Evolutionary conservation across 2,797 vertebrate genomes (phyloP).

Genomic region (Rhodeus uyekii): DNA sequence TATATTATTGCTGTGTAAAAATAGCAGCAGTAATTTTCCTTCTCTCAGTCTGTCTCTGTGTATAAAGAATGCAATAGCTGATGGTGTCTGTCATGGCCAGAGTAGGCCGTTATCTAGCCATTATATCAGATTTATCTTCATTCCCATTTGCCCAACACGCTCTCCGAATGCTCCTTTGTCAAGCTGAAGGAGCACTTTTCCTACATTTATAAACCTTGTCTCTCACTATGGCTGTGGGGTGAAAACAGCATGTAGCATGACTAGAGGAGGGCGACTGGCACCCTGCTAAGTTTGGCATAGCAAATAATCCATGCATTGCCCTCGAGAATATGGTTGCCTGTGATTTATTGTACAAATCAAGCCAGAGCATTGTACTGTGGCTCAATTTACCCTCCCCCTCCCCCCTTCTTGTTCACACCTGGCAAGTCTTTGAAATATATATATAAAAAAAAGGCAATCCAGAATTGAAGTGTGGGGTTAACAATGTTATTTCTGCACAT

Average conservation of each 20-base stretch:
- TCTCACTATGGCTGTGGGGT: constrained; percentile 65
- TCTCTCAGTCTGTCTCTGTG: constrained; percentile 58
- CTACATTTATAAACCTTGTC: constrained; percentile 66
- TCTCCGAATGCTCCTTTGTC: constrained; percentile 80
- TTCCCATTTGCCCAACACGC: constrained; percentile 72
- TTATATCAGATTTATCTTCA: constrained; percentile 82
- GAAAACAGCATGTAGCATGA: constrained; percentile 75
- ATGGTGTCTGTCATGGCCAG: constrained; percentile 73
- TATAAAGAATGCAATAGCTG: constrained; percentile 78
- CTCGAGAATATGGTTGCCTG: constrained; percentile 55
- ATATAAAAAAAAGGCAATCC: constrained; percentile 36
- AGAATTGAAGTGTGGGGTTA: constrained; percentile 38
- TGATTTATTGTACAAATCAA: constrained; percentile 74
- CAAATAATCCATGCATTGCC: constrained; percentile 66
- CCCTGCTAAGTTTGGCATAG: constrained; percentile 71
- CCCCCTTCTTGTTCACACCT: constrained; percentile 28
- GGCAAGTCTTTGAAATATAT: constrained; percentile 39
- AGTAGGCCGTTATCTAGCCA: constrained; percentile 79
- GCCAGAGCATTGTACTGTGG: constrained; percentile 59
- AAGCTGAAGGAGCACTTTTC: constrained; percentile 70
- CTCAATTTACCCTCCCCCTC: constrained; percentile 54
- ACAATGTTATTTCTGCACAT: constrained; percentile 43
- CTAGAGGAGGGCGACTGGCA: constrained; percentile 65
- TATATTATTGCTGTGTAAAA: not conserved
- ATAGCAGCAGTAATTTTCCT: not conserved